phyloP scores from a whole-genome alignment of 2,797 vertebrate genomes.

The Oceanodroma leucorhoa region DNA sequence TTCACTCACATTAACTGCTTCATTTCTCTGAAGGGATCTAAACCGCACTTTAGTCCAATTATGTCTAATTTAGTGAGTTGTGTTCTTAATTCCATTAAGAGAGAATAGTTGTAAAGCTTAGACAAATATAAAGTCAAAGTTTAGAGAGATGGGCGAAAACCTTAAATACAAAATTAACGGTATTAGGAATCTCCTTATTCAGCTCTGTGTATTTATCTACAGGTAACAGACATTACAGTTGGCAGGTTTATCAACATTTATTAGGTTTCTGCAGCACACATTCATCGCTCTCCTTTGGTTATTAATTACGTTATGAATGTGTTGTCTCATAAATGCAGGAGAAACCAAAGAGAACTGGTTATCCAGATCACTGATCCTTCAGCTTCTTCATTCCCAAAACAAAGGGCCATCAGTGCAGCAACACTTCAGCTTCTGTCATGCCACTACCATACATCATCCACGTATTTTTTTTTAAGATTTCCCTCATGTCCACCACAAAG shows the following conservation, averaged over 20 bases:
- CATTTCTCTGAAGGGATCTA: conserved; percentile 54
- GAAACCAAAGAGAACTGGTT: background rate
- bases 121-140: background rate
- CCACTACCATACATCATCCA: background rate
- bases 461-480: background rate
- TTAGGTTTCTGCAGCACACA: background rate
- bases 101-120: background rate
- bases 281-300: background rate
- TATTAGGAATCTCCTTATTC: background rate
- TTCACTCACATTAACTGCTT: conserved; percentile 50
- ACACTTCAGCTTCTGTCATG: background rate
- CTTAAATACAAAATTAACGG: background rate
- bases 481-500: background rate
- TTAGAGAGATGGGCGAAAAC: background rate
- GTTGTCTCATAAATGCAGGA: background rate
- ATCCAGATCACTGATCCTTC: background rate
- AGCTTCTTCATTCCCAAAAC: background rate
- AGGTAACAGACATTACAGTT: background rate
- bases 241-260: background rate
- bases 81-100: background rate
- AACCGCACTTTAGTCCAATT: conserved; percentile 36
- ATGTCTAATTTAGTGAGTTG: conserved; percentile 31
- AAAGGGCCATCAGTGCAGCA: background rate
- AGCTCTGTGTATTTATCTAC: background rate
- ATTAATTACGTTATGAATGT: background rate